These are phyloP conservation scores for Lutra lutra DNA, from an alignment of 2,797 vertebrate species.

Conservation along the genomic window DNA sequence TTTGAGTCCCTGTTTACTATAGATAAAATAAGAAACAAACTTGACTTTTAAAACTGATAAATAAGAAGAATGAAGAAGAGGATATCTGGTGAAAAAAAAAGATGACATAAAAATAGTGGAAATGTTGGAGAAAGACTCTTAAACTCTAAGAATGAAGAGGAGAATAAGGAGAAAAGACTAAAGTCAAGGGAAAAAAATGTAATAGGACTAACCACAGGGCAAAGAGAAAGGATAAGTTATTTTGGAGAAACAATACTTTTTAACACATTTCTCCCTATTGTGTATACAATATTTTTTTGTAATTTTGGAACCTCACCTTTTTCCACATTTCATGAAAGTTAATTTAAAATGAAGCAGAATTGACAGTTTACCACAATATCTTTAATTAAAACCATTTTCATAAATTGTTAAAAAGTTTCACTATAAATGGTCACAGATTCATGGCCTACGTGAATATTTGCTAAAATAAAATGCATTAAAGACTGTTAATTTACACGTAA, in stretches of 20 bases:
- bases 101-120: not conserved
- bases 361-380: not conserved
- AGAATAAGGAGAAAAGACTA: not conserved
- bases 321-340: not conserved
- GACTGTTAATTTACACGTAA: not conserved
- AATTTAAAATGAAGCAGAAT: slow-evolving; percentile 26
- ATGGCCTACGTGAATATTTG: slow-evolving; percentile 36
- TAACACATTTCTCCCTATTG: not conserved
- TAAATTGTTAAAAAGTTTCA: slow-evolving; percentile 47
- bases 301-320: slow-evolving; percentile 2
- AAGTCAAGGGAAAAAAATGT: not conserved
- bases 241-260: slow-evolving; percentile 35
- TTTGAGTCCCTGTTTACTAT: not conserved
- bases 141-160: not conserved
- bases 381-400: slow-evolving; percentile 44
- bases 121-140: not conserved
- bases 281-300: not conserved
- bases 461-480: not conserved
- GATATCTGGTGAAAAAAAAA: not conserved
- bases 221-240: slow-evolving; percentile 48
- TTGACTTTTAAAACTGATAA: slow-evolving; percentile 18
- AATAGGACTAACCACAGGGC: not conserved
- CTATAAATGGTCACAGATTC: slow-evolving; percentile 25
- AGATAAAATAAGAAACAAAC: slow-evolving; percentile 32
- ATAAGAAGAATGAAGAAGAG: not conserved